A percentile compares a stretch with the other conserved stretches of the same genome.
These are phyloP conservation scores for Apamea sordens DNA, from an alignment of 2,888 invertebrate species.

Conservation along the genomic window DNA sequence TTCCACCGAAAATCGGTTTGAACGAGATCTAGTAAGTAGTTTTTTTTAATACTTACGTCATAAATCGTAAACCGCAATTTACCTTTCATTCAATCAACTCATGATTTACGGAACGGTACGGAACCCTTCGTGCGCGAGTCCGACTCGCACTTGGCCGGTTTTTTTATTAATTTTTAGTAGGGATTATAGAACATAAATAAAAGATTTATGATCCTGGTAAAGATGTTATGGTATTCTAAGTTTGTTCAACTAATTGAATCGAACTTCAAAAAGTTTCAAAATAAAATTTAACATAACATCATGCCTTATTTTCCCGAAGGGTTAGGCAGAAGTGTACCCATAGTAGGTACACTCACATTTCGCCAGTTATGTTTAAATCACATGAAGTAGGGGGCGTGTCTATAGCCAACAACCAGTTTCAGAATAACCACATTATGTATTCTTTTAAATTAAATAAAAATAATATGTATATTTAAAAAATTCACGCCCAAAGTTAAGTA, in stretches of 20 bases:
- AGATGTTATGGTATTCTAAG: conserved; percentile 5
- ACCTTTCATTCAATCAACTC: too few relatives aligned
- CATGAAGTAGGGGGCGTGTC: not conserved
- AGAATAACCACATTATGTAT: not conserved
- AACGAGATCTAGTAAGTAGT: too few relatives aligned
- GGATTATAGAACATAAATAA: conserved; percentile 37
- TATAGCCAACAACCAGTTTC: not conserved
- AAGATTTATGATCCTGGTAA: conserved; percentile 18
- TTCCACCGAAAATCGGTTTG: too few relatives aligned
- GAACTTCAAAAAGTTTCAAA: not conserved
- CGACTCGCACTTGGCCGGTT: too few relatives aligned
- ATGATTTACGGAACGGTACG: too few relatives aligned
- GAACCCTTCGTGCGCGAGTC: too few relatives aligned
- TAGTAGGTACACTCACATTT: not conserved
- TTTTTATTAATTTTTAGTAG: conserved; percentile 22
- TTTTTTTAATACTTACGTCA: too few relatives aligned
- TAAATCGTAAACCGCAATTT: too few relatives aligned
- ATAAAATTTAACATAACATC: too few relatives aligned
- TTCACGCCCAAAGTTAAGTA: not conserved
- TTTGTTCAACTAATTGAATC: conserved; percentile 14
- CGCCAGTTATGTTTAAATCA: not conserved
- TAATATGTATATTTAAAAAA: not conserved
- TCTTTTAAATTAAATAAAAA: too few relatives aligned
- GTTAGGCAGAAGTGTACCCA: not conserved
- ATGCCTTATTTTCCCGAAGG: too few relatives aligned